Evolutionary conservation across 92 coral and sea anemone species (phyloP).

Genomic region (Blastomussa wellsi): DNA sequence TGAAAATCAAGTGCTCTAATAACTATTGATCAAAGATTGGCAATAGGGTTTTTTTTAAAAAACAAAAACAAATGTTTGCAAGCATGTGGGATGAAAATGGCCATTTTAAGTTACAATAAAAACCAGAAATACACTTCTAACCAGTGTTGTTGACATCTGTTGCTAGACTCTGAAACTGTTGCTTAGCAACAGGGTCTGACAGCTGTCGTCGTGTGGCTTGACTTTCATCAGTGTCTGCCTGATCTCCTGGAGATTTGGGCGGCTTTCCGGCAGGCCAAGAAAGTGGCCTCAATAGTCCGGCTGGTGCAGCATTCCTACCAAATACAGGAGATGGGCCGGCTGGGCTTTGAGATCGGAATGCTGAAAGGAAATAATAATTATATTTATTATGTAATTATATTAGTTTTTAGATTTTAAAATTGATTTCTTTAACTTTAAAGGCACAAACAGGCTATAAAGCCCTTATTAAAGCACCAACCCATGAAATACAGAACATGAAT

Average conservation of each 20-base stretch:
- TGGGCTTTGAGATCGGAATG: conserved; percentile 78
- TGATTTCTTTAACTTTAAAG: no score
- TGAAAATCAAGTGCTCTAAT: no score
- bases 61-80: background rate
- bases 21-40: no score
- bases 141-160: conserved; percentile 40
- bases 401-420: no score
- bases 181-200: conserved; percentile 65
- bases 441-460: no score
- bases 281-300: conserved; percentile 59
- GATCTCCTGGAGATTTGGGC: conserved; percentile 58
- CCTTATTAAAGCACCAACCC: no score
- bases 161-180: conserved; percentile 64
- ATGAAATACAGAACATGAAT: no score
- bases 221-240: conserved; percentile 24
- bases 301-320: conserved; percentile 43
- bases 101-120: background rate
- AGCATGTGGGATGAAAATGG: background rate
- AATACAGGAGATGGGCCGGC: conserved; percentile 62
- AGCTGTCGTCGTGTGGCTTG: conserved; percentile 38
- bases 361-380: conserved; percentile 4
- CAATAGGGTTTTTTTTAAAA: background rate
- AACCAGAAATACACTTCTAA: background rate
- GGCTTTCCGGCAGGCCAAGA: conserved; percentile 79
- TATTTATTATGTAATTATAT: no score